Evolutionary conservation across 2,888 invertebrate species (phyloP).

Genomic region (Mylabris sibirica): DNA sequence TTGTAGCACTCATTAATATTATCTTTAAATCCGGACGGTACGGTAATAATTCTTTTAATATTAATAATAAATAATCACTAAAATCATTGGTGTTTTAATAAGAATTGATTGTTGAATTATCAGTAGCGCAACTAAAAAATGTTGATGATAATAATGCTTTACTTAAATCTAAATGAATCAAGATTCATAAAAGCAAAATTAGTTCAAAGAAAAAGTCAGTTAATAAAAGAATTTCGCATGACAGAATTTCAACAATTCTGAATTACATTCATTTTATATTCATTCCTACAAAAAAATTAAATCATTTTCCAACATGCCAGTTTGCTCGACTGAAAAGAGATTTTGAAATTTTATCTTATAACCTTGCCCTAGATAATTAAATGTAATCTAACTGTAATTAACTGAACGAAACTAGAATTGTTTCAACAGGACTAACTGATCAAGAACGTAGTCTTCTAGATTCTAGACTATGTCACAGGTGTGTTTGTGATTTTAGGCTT

Average conservation of each 20-base stretch:
- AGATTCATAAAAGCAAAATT: not conserved
- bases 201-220: not conserved
- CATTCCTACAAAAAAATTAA: no score
- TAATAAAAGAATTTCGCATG: not conserved
- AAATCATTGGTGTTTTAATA: conserved; percentile 35
- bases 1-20: conserved; percentile 92
- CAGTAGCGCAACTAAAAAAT: conserved; percentile 6
- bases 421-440: no score
- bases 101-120: not conserved
- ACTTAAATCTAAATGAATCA: not conserved
- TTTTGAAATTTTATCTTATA: not conserved
- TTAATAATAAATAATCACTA: conserved; percentile 86
- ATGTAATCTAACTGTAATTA: no score
- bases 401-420: no score
- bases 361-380: no score
- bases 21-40: conserved; percentile 79
- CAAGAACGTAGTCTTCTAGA: no score
- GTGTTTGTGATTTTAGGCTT: no score
- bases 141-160: not conserved
- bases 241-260: not conserved
- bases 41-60: conserved; percentile 78
- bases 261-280: not conserved
- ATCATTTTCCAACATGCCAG: not conserved
- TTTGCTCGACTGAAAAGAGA: not conserved
- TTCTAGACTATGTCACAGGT: no score